Base-by-base conservation (phyloP, 2,113 vertebrate genomes). In the Anoplopoma fimbria region DNA sequence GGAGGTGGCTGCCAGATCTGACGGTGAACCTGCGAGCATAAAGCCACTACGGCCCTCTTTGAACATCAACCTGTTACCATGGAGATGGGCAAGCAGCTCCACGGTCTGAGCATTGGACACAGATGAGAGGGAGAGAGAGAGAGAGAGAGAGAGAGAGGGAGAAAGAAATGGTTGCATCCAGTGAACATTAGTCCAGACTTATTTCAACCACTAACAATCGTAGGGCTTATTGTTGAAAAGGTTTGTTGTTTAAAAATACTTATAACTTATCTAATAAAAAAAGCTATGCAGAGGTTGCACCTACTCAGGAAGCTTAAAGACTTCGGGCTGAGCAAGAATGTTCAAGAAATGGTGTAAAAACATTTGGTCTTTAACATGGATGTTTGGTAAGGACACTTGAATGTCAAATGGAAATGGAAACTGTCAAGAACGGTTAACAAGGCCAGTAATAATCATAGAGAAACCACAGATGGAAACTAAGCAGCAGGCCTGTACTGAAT, bases 1-100 rank as follows among this genome's bases (percentile, higher is more conserved):
- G 74, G 67, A 83, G 85, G 81, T 81, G 68, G 83, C 55, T 57
- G 25, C 27, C 4, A 78, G 69, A 87, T 90, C 65, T 82, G 65
- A 77, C 33, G 15, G 19, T 40, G 76, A 70, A 90, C 87, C 88
- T 83, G 82, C 36, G 79, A 92, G 86, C 77, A 55, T 75, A 83
- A 84, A 82, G 57, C 72, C 10, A 34, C 67, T 45, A 68, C 0
- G 6, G 71, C 76, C 82, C 79, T 68, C 69, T 85, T 90, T 91
- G 86, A 92, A 92, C 88, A 93, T 89, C 79, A 82, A 62, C 75
- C 88, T 80, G 93, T 94, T 94, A 86, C 93, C 83, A 94, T 92
- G 89, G 92, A 85, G 81, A 93, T 55, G 69, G 73, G 53, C 76
- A 81, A 77, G 62, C 62, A 9, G 83, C 84, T 83, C 62, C 57